Base-by-base conservation (phyloP, 2,888 invertebrate genomes). In the Polia nebulosa region DNA sequence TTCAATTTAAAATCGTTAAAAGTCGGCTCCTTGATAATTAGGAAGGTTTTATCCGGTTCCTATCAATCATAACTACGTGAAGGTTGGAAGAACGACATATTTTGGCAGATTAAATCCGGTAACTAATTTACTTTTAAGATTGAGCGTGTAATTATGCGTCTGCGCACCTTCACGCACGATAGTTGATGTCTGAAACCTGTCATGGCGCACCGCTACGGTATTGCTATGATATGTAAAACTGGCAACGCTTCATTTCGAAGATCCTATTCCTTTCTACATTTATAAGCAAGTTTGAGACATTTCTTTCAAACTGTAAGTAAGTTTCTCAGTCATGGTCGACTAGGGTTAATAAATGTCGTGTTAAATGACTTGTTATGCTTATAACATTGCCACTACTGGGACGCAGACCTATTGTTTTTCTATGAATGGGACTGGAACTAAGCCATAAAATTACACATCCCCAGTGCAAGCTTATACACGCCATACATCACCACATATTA, bases 51-150 rank as follows among this genome's bases (percentile, higher is more conserved):
- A 51, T 56, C 8, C 15, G 17, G 17, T 41, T 41, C 36, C 8
- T 11, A 63, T 53, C 0, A 29, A 49, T 73, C 36, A 36, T 13
- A 41, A 51, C 5, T 57, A 17, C 3, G 6, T 22, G 41, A 17
- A 44, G 25, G 11, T 22, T 45, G 1, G 15, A 22, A 11, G 17
- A 36, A 60, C 15, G 20, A 58, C 13, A 57, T 66, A 57, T 67
- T 76, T 58, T 53, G 52, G 17, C 39, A 58, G n/a, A 36, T 36
- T 29, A n/a, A 75, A 67, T 57, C 9, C 13, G n/a, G n/a, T 34
- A 52, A 32, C 44, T 27, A 45, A 65, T 57, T 66, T 34, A 51
- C 11, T 22, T 39, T 49, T 41, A 44, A 52, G 45, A 75, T 67
- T 57, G 34, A n/a, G n/a, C 29, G 27, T 76, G 34, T 41, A 76